Evolutionary conservation across 1,140 invertebrate species (phyloP), one percentile per base, ranked within the genome.

Genomic region (Battus philenor): DNA sequence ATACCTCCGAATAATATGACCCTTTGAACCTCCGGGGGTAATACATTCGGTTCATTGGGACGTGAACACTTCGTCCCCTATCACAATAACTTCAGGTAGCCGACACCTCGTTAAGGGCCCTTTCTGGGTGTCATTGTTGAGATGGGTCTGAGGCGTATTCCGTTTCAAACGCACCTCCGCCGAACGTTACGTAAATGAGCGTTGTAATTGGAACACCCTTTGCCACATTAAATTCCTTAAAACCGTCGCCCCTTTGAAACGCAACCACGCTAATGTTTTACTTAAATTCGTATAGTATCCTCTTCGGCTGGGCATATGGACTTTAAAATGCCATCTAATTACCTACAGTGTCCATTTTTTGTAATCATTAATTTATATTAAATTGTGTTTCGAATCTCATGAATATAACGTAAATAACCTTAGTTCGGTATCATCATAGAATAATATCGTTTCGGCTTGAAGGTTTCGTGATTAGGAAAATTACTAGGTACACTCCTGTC

Each of bases 41-140:
- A 49, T 50, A 55, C 52, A 50, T 54, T 54, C 36, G 64, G 55
- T 63, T 67, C 67, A 79, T 79, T 68, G 61, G 62, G 49, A 57
- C 68, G 63, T 64, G 66, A 76, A 72, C 69, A 74, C 16, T 72
- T 67, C 59, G 60, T 54, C 64, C 61, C 64, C 68, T 65, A 65
- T 63, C 54, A 72, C 63, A 76, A 75, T 69, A 69, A 71, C 73
- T 60, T 80, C 71, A 67, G 73, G 65, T 80, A 69, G 52, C 62
- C 60, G 69, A 77, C 69, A 69, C 73, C 73, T 73, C 66, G 68
- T 80, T 80, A 80, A 64, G 45, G 65, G 54, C 59, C 58, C 64
- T 71, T 70, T 77, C 69, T 68, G 63, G 65, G 61, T 64, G 63
- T 63, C 63, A 64, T 73, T 68, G 67, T 68, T 61, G 64, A 67